Conservation (phyloP, 2,797 vertebrate species). For the Trichosurus vulpecula region DNA sequence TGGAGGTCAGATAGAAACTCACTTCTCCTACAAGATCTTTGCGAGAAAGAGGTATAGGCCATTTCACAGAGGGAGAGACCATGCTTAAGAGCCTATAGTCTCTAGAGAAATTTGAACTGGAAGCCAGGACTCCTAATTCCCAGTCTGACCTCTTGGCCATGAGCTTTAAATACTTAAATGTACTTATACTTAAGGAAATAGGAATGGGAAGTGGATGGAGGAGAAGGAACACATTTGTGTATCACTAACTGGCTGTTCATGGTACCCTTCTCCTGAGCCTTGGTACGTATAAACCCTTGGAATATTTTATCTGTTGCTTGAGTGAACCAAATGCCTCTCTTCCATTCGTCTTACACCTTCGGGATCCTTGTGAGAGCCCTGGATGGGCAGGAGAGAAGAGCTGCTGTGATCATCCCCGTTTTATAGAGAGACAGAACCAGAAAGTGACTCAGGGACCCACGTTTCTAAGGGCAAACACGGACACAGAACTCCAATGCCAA, state of each 20-base stretch:
- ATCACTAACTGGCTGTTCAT: not conserved
- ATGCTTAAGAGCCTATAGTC: not conserved
- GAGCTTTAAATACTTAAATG: not conserved
- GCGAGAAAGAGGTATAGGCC: not conserved
- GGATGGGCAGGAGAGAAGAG: not conserved
- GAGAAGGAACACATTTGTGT: not conserved
- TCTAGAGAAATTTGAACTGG: not conserved
- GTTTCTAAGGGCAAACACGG: constrained; percentile 15
- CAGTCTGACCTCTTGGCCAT: not conserved
- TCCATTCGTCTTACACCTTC: not conserved
- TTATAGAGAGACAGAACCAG: not conserved
- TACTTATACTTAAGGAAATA: not conserved
- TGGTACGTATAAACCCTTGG: not conserved
- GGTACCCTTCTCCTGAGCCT: not conserved
- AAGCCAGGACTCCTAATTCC: not conserved
- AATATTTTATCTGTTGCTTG: not conserved
- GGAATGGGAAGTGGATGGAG: not conserved
- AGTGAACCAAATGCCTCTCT: not conserved
- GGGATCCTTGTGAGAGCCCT: not conserved
- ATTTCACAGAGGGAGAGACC: not conserved
- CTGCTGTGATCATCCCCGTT: not conserved
- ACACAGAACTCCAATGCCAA: not conserved
- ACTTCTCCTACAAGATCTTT: not conserved
- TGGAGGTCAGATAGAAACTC: constrained; percentile 15
- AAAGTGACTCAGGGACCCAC: constrained; percentile 43